Conservation (phyloP, 2,888 invertebrate species). For the Apotomis betuletana region DNA sequence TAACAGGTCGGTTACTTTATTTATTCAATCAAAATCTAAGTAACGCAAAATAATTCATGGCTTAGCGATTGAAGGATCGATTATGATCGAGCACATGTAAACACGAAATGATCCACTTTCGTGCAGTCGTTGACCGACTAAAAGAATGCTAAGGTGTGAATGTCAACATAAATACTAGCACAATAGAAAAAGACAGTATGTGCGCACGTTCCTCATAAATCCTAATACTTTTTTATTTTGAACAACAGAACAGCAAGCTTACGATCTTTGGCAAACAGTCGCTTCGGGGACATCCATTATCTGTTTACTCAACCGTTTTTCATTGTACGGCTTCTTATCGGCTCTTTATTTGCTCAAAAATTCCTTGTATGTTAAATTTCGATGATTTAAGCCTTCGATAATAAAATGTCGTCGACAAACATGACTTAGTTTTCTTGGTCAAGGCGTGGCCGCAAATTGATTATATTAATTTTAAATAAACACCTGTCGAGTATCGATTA, state of each 20-base stretch:
- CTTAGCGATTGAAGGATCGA: neutral
- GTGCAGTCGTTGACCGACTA: conserved; percentile 50
- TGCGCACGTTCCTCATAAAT: neutral
- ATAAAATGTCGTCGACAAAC: conserved; percentile 2
- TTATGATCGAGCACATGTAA: neutral
- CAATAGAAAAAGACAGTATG: conserved; percentile 13
- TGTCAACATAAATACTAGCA: conserved; percentile 35
- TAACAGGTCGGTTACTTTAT: neutral
- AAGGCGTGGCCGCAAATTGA: conserved; percentile 1
- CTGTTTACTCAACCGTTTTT: conserved; percentile 59
- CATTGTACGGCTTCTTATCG: conserved; percentile 55
- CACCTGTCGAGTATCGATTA: conserved; percentile 28
- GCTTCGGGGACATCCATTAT: conserved; percentile 56
- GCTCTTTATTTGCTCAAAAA: conserved; percentile 54
- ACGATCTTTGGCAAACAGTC: conserved; percentile 60
- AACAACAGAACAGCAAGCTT: conserved; percentile 3
- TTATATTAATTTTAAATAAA: conserved; percentile 7
- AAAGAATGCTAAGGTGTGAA: conserved; percentile 49
- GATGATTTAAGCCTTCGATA: conserved; percentile 3
- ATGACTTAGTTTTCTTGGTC: conserved; percentile 1
- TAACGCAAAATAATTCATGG: neutral
- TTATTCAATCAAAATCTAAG: neutral
- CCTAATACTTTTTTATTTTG: neutral
- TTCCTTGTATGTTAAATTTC: conserved; percentile 42
- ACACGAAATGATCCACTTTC: conserved; percentile 48